Percentiles rank a stretch among this genome's conserved stretches.
Conservation (phyloP, 2,888 invertebrate species). For the Apamea monoglypha region DNA sequence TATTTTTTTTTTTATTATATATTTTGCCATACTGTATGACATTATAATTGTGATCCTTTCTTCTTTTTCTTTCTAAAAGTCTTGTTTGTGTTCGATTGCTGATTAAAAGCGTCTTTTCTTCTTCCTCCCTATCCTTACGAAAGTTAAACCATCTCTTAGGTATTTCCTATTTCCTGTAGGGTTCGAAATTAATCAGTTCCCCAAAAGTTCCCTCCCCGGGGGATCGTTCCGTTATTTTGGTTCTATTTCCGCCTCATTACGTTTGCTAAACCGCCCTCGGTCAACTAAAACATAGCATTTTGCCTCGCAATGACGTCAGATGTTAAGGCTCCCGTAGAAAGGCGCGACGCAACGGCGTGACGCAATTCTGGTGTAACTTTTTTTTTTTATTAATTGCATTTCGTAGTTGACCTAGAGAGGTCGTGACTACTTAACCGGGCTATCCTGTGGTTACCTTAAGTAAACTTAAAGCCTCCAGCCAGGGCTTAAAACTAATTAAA, state of each 20-base stretch:
- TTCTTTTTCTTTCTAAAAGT: background rate
- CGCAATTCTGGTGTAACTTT: background rate
- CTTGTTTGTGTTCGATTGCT: background rate
- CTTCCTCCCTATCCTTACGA: background rate
- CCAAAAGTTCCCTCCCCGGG: background rate
- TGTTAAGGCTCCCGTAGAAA: background rate
- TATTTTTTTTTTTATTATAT: too few relatives aligned
- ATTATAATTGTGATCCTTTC: background rate
- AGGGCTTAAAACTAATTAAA: too few relatives aligned
- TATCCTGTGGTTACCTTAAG: too few relatives aligned
- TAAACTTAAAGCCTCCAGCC: too few relatives aligned
- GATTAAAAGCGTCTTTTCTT: background rate
- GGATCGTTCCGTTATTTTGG: conserved; percentile 27
- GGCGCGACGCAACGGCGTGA: background rate
- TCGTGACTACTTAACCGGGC: too few relatives aligned
- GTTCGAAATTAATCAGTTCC: conserved; percentile 22
- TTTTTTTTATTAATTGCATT: too few relatives aligned
- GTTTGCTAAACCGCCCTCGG: conserved; percentile 37
- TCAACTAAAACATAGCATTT: conserved; percentile 35
- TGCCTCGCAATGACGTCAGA: conserved; percentile 22
- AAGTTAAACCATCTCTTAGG: background rate
- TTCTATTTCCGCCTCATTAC: conserved; percentile 46
- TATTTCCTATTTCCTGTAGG: background rate
- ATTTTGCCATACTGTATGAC: too few relatives aligned
- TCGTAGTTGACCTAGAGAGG: too few relatives aligned